Conservation (phyloP, 2,888 invertebrate genomes). For the Calameuta pallipes region DNA sequence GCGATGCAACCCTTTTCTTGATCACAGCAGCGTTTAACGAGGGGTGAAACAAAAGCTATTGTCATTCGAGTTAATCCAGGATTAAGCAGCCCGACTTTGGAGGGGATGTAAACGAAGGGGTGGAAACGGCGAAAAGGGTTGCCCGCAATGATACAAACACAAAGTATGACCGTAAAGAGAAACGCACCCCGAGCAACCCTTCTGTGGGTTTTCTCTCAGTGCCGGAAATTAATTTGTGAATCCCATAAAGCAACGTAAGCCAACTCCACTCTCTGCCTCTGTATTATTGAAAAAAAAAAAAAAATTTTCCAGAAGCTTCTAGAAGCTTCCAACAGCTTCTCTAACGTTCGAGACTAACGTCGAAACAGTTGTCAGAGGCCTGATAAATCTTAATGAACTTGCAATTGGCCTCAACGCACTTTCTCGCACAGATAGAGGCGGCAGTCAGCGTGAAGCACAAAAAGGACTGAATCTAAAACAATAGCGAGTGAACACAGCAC, state of each 20-base stretch:
- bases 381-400: background rate
- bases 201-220: background rate
- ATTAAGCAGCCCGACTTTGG: background rate
- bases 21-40: background rate
- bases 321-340: too few relatives aligned
- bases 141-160: background rate
- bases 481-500: background rate
- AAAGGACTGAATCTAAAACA: background rate
- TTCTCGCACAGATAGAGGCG: background rate
- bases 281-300: too few relatives aligned
- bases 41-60: slow-evolving; percentile 3
- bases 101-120: background rate
- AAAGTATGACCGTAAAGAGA: background rate
- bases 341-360: too few relatives aligned
- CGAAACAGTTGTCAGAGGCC: too few relatives aligned
- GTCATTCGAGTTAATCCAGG: background rate
- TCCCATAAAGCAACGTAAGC: background rate
- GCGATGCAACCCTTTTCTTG: background rate
- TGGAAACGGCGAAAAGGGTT: background rate
- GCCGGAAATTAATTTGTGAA: slow-evolving; percentile 1
- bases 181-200: background rate
- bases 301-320: too few relatives aligned
- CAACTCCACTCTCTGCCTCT: background rate
- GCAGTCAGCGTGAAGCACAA: background rate
- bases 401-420: background rate